phyloP scores from a whole-genome alignment of 35 echinoderm and acorn worm species.

The Lytechinus variegatus region DNA sequence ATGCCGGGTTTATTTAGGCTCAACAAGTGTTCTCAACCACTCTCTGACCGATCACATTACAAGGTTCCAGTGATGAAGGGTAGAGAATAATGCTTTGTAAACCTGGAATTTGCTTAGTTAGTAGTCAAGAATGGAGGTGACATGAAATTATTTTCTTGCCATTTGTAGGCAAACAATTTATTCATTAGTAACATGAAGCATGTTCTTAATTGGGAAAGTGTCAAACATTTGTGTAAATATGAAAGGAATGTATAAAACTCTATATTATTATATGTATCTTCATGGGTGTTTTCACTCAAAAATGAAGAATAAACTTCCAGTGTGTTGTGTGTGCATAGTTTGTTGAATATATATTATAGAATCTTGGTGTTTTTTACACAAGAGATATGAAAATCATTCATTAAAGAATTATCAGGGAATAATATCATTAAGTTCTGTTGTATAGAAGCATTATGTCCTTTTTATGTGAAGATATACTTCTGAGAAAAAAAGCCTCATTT shows the following conservation, averaged over 20 bases:
- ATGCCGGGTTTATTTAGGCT: no score
- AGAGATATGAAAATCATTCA: not conserved
- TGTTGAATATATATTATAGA: not conserved
- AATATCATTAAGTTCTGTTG: not conserved
- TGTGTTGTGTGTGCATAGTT: not conserved
- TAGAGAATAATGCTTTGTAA: not conserved
- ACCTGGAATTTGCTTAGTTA: not conserved
- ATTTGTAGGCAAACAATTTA: not conserved
- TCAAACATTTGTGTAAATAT: not conserved
- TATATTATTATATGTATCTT: not conserved
- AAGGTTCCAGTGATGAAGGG: not conserved
- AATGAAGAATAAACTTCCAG: slow-evolving; percentile 19
- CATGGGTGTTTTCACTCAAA: not conserved
- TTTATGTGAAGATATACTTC: no score
- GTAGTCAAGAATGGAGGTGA: not conserved
- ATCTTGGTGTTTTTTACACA: not conserved
- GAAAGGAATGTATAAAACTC: not conserved
- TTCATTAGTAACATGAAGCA: not conserved
- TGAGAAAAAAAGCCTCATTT: no score
- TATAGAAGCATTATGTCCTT: no score
- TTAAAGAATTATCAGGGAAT: not conserved
- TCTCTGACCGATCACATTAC: not conserved
- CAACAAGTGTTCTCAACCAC: not conserved
- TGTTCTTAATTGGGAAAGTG: not conserved
- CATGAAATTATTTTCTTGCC: not conserved